Evolutionary conservation across 2,888 invertebrate genomes (phyloP), one percentile per base, ranked within the genome.

Genomic region (Abscondita cerata): DNA sequence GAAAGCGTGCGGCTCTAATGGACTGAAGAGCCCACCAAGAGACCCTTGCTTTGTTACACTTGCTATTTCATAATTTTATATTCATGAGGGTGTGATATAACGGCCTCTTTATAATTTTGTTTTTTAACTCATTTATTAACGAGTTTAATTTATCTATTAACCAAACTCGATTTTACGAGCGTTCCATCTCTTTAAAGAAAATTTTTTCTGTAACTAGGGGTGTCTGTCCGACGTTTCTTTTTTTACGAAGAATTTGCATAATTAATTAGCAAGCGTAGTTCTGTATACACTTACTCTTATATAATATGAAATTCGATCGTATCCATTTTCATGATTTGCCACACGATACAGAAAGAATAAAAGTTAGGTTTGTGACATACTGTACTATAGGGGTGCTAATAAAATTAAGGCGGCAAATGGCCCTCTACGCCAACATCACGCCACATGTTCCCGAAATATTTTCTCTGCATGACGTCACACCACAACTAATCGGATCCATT

Each of bases 321-420:
- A 62, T 51, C 62, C 62, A 62, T 56, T 63, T 59, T 59, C 63
- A 59, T 59, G 63, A 63, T 63, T 63, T 63, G 62, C 63, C 63
- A 59, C 56, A 52, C 59, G 59, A 59, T 59, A 59, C 48, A 48
- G 34, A 61, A 63, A 63, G 63, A 63, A 59, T 63, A 59, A 62
- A 62, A 63, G 63, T 59, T 63, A 59, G 59, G 63, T 63, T 63
- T 59, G 63, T 48, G 63, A 63, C 63, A 63, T 63, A 59, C 63
- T 63, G 59, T 59, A 38, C 62, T 67, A 74, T 73, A 71, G 75
- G 79, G 78, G 78, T 73, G 76, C 71, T 78, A 79, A 79, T 79
- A 78, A 76, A 79, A 78, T 79, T 79, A 79, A 75, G 76, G 73
- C 76, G 73, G 76, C 76, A 77, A 79, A 79, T 79, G 78, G 77